phyloP scores from a whole-genome alignment of 2,113 vertebrate species.

The Oriolus oriolus region DNA sequence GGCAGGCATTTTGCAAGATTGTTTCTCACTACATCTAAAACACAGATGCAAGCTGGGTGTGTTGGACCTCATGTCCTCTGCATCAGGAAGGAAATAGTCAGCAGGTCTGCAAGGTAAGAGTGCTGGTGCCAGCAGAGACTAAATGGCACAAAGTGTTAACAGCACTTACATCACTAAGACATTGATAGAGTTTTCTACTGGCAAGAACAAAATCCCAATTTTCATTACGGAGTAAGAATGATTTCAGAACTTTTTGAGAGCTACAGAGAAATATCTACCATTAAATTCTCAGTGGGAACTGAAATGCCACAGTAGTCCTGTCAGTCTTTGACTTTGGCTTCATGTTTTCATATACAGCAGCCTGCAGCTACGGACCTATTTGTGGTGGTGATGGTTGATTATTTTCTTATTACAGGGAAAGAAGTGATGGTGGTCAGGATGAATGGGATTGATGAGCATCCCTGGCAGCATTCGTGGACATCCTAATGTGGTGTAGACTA shows the following conservation, averaged over 20 bases:
- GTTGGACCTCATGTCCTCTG: background rate
- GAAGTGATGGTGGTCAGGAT: background rate
- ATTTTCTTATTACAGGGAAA: background rate
- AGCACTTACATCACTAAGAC: background rate
- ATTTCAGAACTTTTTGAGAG: background rate
- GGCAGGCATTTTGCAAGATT: background rate
- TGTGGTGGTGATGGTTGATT: background rate
- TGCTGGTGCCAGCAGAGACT: background rate
- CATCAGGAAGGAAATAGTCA: background rate
- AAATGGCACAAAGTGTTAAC: background rate
- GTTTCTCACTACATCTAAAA: background rate
- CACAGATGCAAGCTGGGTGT: background rate
- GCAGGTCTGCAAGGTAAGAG: background rate
- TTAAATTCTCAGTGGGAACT: background rate
- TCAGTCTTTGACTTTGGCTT: background rate
- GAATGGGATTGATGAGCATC: accelerated
- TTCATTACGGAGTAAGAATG: background rate
- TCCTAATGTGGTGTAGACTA: background rate
- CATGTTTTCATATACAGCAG: background rate
- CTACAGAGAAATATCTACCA: background rate
- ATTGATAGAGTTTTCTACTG: background rate
- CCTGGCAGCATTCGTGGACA: background rate
- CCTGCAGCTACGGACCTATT: background rate
- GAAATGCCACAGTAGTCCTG: background rate
- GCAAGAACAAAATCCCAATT: background rate